Evolutionary conservation across 2,797 vertebrate species (phyloP).

Genomic region (Amazonetta brasiliensis): DNA sequence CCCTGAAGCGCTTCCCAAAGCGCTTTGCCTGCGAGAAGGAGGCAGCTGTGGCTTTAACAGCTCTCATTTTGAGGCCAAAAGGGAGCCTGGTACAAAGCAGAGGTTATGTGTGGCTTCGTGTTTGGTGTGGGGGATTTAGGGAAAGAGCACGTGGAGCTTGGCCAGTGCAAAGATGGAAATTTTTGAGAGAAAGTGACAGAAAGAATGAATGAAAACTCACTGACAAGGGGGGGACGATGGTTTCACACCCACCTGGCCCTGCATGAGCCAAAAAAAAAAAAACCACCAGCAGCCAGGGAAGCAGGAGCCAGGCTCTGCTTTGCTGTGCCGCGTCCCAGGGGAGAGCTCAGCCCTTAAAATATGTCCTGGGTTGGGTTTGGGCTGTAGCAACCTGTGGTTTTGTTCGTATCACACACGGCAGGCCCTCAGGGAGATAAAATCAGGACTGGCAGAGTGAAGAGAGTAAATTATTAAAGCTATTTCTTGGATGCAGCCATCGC

Average conservation of each 20-base stretch:
- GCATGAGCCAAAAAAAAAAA: too few relatives aligned
- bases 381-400: neutral
- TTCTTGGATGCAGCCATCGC: neutral
- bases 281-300: neutral
- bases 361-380: neutral
- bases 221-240: fast-evolving
- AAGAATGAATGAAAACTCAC: neutral
- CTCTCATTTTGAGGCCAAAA: neutral
- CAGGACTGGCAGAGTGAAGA: neutral
- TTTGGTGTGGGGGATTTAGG: neutral
- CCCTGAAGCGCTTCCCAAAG: neutral
- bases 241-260: fast-evolving
- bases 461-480: neutral
- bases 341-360: neutral
- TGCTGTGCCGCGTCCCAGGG: fast-evolving
- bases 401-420: fast-evolving
- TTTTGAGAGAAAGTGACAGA: neutral
- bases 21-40: neutral
- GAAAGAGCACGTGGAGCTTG: fast-evolving
- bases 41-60: fast-evolving
- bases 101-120: fast-evolving
- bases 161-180: fast-evolving
- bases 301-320: neutral
- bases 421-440: fast-evolving
- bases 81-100: neutral